Evolutionary conservation across 2,797 vertebrate species (phyloP).

Genomic region (Macroramphosus scolopax): DNA sequence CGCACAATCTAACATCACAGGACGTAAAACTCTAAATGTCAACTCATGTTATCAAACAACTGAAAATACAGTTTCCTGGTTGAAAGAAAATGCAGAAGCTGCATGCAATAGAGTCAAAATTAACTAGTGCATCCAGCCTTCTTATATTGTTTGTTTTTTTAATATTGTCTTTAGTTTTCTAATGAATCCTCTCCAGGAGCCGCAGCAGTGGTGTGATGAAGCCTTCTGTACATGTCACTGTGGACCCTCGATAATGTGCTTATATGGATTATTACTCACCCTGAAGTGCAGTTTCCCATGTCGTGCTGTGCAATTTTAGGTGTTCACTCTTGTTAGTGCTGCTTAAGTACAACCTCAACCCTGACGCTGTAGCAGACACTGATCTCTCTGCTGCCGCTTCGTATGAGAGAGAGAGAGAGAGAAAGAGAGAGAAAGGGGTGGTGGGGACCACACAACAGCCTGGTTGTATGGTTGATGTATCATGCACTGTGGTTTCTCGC

Average conservation of each 20-base stretch:
- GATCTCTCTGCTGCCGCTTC: constrained; percentile 14
- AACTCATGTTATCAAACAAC: not conserved
- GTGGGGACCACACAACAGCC: constrained; percentile 2
- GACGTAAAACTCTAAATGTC: not conserved
- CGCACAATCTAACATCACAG: constrained; percentile 3
- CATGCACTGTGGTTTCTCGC: no score
- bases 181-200: not conserved
- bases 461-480: no score
- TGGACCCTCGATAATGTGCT: not conserved
- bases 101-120: not conserved
- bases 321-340: not conserved
- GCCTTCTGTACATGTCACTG: not conserved
- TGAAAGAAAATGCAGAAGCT: constrained; percentile 23
- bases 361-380: constrained; percentile 7
- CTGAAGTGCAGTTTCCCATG: constrained; percentile 67
- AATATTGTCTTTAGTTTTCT: no score
- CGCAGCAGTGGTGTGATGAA: not conserved
- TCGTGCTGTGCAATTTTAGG: constrained; percentile 9
- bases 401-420: constrained; percentile 22
- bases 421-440: constrained; percentile 15
- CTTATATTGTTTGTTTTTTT: not conserved
- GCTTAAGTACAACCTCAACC: constrained; percentile 9
- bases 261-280: constrained; percentile 40
- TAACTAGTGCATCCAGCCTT: not conserved
- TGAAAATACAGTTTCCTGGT: constrained; percentile 24